Evolutionary conservation across 2,888 invertebrate species (phyloP).

Genomic region (Lobophora halterata): DNA sequence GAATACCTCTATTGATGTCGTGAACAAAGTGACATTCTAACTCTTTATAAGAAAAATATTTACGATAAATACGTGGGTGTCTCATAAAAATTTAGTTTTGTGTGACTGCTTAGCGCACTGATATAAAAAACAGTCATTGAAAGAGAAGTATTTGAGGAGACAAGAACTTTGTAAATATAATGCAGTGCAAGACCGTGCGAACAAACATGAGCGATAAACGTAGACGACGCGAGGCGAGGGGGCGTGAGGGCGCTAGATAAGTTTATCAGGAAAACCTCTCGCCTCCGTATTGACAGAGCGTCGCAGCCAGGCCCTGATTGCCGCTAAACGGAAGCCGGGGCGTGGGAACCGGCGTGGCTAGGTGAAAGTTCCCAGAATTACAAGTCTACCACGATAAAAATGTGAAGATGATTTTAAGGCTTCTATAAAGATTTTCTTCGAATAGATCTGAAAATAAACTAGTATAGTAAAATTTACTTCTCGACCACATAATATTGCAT

Average conservation of each 20-base stretch:
- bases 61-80: constrained; percentile 15
- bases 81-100: constrained; percentile 9
- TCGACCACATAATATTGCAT: no score
- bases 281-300: constrained; percentile 78
- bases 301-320: constrained; percentile 75
- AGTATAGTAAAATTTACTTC: constrained; percentile 38
- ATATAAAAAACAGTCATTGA: constrained; percentile 54
- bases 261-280: constrained; percentile 79
- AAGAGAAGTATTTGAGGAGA: constrained; percentile 46
- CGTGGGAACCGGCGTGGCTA: constrained; percentile 64
- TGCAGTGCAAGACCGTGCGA: constrained; percentile 53
- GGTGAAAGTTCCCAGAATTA: constrained; percentile 54
- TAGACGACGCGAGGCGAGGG: constrained; percentile 52
- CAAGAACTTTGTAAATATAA: constrained; percentile 51
- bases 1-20: constrained; percentile 49
- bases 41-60: constrained; percentile 20
- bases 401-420: constrained; percentile 32
- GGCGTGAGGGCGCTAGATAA: constrained; percentile 60
- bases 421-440: constrained; percentile 15
- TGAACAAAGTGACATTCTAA: constrained; percentile 40
- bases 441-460: constrained; percentile 25
- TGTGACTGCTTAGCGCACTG: constrained; percentile 37
- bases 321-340: constrained; percentile 70
- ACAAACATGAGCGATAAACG: constrained; percentile 74
- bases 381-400: constrained; percentile 56